These are phyloP conservation scores for Penaeus monodon DNA, from an alignment of 2,888 invertebrate genomes.

Conservation along the genomic window DNA sequence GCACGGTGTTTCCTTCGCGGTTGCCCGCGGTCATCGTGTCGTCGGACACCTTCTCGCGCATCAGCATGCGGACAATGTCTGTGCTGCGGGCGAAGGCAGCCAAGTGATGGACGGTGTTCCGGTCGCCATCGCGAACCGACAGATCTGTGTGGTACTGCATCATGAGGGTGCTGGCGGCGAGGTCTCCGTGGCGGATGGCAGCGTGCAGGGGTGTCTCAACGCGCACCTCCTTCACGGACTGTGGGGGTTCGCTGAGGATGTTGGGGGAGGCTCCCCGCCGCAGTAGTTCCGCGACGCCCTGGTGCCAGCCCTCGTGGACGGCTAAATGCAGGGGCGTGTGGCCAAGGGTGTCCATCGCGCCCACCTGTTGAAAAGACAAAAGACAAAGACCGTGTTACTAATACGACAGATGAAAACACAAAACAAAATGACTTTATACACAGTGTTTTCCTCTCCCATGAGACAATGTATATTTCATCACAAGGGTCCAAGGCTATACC, in stretches of 20 bases:
- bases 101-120: slow-evolving; percentile 74
- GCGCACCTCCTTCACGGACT: slow-evolving; percentile 72
- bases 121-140: slow-evolving; percentile 70
- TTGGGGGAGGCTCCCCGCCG: slow-evolving; percentile 71
- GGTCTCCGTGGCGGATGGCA: slow-evolving; percentile 74
- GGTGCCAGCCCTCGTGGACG: slow-evolving; percentile 71
- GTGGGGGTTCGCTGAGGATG: slow-evolving; percentile 71
- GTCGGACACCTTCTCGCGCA: slow-evolving; percentile 66
- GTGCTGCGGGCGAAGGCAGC: slow-evolving; percentile 73
- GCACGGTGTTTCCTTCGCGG: slow-evolving; percentile 72
- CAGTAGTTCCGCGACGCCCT: slow-evolving; percentile 72
- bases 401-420: too few relatives aligned
- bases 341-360: slow-evolving; percentile 33
- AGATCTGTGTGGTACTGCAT: slow-evolving; percentile 75
- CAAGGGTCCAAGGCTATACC: neutral
- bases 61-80: slow-evolving; percentile 73
- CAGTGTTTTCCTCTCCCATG: too few relatives aligned
- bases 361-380: slow-evolving; percentile 25
- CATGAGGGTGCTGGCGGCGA: slow-evolving; percentile 73
- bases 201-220: slow-evolving; percentile 74
- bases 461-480: neutral
- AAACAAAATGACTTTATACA: too few relatives aligned
- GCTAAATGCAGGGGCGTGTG: slow-evolving; percentile 74
- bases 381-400: neutral
- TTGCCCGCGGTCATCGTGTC: slow-evolving; percentile 9